These are phyloP conservation scores for Macquaria australasica DNA, from an alignment of 2,113 vertebrate genomes.

Conservation along the genomic window DNA sequence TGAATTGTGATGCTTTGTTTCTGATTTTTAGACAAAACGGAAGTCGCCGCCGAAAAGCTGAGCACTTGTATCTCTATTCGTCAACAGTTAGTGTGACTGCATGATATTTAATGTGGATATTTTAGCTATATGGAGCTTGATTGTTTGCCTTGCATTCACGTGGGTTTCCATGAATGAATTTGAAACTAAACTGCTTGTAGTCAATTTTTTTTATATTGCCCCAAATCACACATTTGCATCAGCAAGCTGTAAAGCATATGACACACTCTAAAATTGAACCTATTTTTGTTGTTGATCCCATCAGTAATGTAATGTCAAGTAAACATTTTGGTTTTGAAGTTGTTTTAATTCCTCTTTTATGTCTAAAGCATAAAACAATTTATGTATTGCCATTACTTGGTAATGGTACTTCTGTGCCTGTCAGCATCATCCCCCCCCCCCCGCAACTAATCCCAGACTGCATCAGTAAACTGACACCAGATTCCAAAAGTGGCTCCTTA, in stretches of 20 bases:
- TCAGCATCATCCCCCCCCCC: conserved; percentile 41
- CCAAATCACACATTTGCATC: neutral
- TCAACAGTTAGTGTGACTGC: neutral
- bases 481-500: conserved; percentile 78
- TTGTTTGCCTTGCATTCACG: no score
- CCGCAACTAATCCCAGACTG: conserved; percentile 63
- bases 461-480: conserved; percentile 83
- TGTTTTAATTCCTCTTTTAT: conserved; percentile 19
- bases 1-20: neutral
- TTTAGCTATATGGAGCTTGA: neutral
- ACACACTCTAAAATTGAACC: neutral
- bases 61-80: neutral
- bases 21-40: neutral
- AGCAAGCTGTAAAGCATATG: neutral
- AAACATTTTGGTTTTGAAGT: neutral
- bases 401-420: no score
- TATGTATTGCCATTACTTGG: conserved; percentile 33
- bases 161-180: no score
- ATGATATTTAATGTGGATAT: neutral
- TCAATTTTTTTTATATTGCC: neutral
- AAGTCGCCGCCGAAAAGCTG: neutral
- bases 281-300: neutral
- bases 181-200: no score
- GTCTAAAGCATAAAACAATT: conserved; percentile 8
- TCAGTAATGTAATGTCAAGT: neutral